Percentiles rank a stretch among this genome's conserved stretches.
Conservation (phyloP, 2,888 invertebrate genomes). For the Pollenia griseotomentosa region DNA sequence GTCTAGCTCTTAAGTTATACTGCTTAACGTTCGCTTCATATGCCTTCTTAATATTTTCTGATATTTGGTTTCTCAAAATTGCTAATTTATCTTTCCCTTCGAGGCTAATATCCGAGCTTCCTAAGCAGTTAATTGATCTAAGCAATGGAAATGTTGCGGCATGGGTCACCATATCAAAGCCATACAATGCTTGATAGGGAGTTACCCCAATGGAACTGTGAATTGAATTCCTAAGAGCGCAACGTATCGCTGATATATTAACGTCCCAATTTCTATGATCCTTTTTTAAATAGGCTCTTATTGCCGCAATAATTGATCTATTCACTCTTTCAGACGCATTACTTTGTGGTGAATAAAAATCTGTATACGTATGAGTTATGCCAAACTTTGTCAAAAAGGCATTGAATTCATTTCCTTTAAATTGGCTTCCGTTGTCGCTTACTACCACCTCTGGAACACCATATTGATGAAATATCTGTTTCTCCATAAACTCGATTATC, state of each 20-base stretch:
- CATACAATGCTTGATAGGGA: slow-evolving; percentile 22
- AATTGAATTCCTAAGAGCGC: background rate
- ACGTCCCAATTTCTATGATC: no score
- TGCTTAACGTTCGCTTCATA: slow-evolving; percentile 5
- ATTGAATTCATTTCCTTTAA: no score
- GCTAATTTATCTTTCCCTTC: background rate
- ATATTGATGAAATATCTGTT: background rate
- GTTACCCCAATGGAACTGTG: background rate
- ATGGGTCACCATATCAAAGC: slow-evolving; percentile 8
- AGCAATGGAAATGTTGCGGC: background rate
- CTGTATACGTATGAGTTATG: no score
- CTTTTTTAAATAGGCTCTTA: no score
- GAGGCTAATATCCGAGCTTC: background rate
- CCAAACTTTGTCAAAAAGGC: no score
- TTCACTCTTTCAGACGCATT: no score
- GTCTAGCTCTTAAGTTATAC: slow-evolving; percentile 17
- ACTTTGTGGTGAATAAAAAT: no score
- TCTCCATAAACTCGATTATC: slow-evolving; percentile 1
- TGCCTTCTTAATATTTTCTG: slow-evolving; percentile 1
- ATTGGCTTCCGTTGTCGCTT: no score
- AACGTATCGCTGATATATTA: background rate
- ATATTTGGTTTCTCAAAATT: background rate
- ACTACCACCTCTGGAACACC: background rate
- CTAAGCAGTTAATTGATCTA: background rate
- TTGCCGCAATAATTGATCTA: no score